Evolutionary conservation across 2,888 invertebrate genomes (phyloP), one percentile per base, ranked within the genome.

Genomic region (Brachyptera putata): DNA sequence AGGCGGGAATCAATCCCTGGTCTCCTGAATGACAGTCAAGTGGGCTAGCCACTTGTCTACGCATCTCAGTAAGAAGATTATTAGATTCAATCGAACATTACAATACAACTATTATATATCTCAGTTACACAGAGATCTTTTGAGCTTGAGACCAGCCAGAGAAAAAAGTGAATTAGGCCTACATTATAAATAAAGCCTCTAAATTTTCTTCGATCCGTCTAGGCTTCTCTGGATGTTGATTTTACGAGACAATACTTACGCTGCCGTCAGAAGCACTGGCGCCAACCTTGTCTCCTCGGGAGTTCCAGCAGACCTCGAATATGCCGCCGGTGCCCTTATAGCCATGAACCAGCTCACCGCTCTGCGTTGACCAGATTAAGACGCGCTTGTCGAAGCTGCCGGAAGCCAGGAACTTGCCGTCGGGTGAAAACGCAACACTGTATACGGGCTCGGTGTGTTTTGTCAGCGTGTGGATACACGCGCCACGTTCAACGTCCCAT

Each of bases 301-400:
- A 92, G 77, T 99, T 99, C 98, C 98, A 99, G 76, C 97, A 98
- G 5, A 99, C 98, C 77, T 99, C 98, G 74, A 99, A 99, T 71
- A 99, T 98, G 50, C 98, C 98, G 13, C 97, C 97, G 1, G 97
- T 97, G 24, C 98, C 98, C 75, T 93, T 93, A 76, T 99, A 99
- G 72, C 95, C 95, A 75, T 98, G 95, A 25, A 99, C 95, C 68
- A 98, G 78, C 67, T 94, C 89, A 25, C 98, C 98, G 41, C 89
- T 89, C 82, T 96, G 82, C 36, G 97, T 96, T 58, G 95, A 97
- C 98, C 98, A 99, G 71, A 99, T 97, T 75, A 97, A 96, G 64
- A 99, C 97, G 79, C 95, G 97, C 77, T 98, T 96, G 74, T 99
- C 98, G 75, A 99, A 99, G 69, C 97, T 97, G 16, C 99, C 99